phyloP scores from a whole-genome alignment of 2,113 vertebrate genomes.

The Glaucidium brasilianum region DNA sequence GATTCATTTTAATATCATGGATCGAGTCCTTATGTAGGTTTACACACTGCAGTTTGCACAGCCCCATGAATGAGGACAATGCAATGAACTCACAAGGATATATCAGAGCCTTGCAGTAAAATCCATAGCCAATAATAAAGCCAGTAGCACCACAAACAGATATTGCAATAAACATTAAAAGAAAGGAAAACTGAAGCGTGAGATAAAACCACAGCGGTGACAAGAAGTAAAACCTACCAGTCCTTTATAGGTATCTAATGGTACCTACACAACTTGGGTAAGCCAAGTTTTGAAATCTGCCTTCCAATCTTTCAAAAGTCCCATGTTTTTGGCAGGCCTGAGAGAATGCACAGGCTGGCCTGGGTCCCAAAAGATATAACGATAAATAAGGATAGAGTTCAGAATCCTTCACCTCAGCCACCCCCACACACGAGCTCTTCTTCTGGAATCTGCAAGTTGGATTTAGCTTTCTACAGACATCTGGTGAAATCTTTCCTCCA shows the following conservation, averaged over 20 bases:
- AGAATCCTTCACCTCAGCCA: not conserved
- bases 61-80: not conserved
- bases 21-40: not conserved
- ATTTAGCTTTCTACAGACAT: not conserved
- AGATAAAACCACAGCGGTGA: not conserved
- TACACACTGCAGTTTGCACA: not conserved
- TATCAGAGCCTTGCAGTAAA: not conserved
- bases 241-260: not conserved
- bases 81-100: not conserved
- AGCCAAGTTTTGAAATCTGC: not conserved
- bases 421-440: not conserved
- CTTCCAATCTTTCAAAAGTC: not conserved
- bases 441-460: not conserved
- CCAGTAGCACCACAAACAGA: not conserved
- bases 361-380: not conserved
- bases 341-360: not conserved
- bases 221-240: not conserved
- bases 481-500: not conserved
- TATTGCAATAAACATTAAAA: not conserved
- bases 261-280: not conserved
- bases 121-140: not conserved
- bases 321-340: rapidly evolving
- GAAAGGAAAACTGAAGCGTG: not conserved
- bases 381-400: not conserved
- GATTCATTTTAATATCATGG: not conserved